Base-by-base conservation (phyloP, 2,888 invertebrate genomes). In the Gnatocerus cornutus region DNA sequence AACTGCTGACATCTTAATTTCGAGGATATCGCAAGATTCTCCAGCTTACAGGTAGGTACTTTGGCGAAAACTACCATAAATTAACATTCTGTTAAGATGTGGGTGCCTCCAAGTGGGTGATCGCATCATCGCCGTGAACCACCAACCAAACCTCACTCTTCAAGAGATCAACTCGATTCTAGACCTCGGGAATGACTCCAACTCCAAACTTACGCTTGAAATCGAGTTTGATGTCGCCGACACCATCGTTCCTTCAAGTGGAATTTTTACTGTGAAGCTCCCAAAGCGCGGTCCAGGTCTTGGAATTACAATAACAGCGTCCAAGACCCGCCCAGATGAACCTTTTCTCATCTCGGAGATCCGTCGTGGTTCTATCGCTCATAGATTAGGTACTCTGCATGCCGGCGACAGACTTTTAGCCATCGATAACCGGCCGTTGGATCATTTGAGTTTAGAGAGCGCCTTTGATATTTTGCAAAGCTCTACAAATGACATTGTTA, bases 191-290 rank as follows among this genome's bases (percentile, higher is more conserved):
- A 88, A 87, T 68, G 89, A 90, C 77, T 21, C 56, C 10, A 88
- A 86, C 6, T 88, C 89, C 12, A 91, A 93, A 86, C 88, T 96
- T 41, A 92, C 92, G 46, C 83, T 97, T 43, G 92, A 93, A 76
- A 89, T 94, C 0, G 96, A 97, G 82, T 97, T 97, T 84, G 95
- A 94, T 85, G 95, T 97, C 83, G 93, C 95, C 7, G 96, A 97
- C 75, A 91, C 95, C 0, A 95, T 97, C 46, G 94, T 96, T 73
- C 96, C 97, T 1, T 92, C 94, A 3, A 94, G 94, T 76, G 97
- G 97, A 0, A 92, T 96, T 0, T 97, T 97, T 81, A 94, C 93
- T 72, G 96, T 98, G 0, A 94, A 96, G 83, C 87, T 98, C 56
- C 92, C 95, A 3, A 91, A 92, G 90, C 27, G 91, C 92, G 39